These are phyloP conservation scores for Centrocercus urophasianus DNA, from an alignment of 2,113 vertebrate species.

Conservation along the genomic window DNA sequence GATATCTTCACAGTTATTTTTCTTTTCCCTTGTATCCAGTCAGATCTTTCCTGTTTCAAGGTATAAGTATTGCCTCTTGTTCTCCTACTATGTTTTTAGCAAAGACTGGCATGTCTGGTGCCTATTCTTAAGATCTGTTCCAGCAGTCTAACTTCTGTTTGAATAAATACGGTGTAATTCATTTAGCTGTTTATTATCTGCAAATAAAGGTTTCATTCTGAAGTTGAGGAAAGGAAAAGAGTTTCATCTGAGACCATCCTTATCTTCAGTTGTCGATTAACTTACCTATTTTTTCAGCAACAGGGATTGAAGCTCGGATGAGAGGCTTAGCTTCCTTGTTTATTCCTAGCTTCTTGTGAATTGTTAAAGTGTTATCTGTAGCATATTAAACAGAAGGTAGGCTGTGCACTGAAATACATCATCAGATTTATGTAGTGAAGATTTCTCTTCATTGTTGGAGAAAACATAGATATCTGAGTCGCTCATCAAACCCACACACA, in stretches of 20 bases:
- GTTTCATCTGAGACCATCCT: neutral
- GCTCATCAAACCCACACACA: neutral
- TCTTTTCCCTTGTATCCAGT: neutral
- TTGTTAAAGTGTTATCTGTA: slow-evolving; percentile 17
- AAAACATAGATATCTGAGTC: neutral
- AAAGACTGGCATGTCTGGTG: neutral
- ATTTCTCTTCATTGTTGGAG: slow-evolving; percentile 21
- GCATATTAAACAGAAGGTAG: slow-evolving; percentile 42
- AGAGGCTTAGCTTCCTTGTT: neutral
- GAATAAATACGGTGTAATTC: neutral
- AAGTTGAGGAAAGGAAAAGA: neutral
- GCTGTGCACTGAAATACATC: neutral
- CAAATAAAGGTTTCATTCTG: neutral
- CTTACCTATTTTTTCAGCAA: neutral
- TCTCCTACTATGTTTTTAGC: neutral
- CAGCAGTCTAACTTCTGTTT: neutral
- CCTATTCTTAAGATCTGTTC: neutral
- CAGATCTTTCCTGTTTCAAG: neutral
- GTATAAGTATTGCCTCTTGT: neutral
- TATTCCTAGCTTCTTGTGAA: neutral
- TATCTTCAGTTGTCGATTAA: neutral
- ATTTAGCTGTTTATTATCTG: neutral
- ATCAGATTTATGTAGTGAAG: slow-evolving; percentile 8
- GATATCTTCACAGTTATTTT: neutral
- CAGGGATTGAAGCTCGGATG: neutral